Percentiles rank a stretch among this genome's conserved stretches.
Conservation (phyloP, 2,113 vertebrate species). For the Catharus fuscescens region DNA sequence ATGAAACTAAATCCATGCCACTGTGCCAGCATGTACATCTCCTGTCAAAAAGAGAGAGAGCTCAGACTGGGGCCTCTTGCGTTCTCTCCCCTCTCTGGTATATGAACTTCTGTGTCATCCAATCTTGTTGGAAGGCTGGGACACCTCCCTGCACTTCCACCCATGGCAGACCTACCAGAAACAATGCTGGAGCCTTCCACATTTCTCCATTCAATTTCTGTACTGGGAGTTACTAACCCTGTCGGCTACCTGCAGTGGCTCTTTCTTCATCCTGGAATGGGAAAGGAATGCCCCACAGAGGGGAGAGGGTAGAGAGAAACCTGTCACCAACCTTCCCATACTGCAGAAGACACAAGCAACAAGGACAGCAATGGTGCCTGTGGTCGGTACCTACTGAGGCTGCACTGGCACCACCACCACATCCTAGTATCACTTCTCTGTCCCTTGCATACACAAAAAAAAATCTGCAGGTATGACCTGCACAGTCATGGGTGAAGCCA, state of each 20-base stretch:
- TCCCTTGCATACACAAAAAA: not conserved
- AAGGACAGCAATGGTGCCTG: not conserved
- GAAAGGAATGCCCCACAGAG: not conserved
- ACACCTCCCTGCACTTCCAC: not conserved
- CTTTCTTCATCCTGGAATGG: not conserved
- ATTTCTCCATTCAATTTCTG: not conserved
- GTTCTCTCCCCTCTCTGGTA: not conserved
- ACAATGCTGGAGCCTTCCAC: not conserved
- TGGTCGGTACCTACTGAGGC: not conserved
- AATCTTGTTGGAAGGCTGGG: not conserved
- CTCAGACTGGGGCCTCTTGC: accelerated
- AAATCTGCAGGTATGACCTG: not conserved
- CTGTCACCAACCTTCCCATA: not conserved
- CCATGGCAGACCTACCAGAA: not conserved
- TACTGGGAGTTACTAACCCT: not conserved
- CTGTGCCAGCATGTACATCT: not conserved
- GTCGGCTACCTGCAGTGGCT: not conserved
- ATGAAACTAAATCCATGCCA: not conserved
- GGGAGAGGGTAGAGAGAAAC: not conserved
- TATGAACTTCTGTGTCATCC: not conserved
- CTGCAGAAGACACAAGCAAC: not conserved
- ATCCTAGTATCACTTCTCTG: not conserved
- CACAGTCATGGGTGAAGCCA: accelerated
- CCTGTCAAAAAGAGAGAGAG: not conserved
- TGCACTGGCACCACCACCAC: not conserved